Conservation (phyloP, 2,888 invertebrate species). For the Drosophila diplacantha region DNA sequence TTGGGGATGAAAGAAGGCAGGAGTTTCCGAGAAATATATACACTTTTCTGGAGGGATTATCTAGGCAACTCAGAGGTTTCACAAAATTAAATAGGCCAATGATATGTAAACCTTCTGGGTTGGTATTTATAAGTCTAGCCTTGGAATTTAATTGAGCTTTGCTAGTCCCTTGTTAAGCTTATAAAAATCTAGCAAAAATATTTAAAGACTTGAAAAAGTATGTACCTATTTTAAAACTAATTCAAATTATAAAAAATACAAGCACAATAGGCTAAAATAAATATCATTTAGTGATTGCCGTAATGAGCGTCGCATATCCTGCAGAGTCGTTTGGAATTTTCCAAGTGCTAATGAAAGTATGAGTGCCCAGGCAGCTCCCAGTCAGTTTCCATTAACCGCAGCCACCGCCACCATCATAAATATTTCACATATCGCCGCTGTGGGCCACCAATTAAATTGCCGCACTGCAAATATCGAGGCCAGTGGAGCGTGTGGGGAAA, state of each 20-base stretch:
- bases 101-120: not conserved
- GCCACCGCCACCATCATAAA: constrained; percentile 15
- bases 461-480: constrained; percentile 25
- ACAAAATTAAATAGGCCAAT: not conserved
- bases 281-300: not conserved
- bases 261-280: not conserved
- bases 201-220: not conserved
- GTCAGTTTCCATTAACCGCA: constrained; percentile 29
- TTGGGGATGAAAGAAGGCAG: constrained; percentile 3
- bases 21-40: constrained; percentile 3
- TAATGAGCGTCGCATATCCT: constrained; percentile 1
- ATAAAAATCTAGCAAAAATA: too few species aligned
- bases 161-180: too few species aligned
- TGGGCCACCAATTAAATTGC: constrained; percentile 30
- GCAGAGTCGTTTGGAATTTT: not conserved
- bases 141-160: not conserved
- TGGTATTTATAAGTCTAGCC: not conserved
- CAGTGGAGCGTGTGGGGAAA: constrained; percentile 14
- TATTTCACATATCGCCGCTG: constrained; percentile 30
- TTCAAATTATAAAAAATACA: not conserved
- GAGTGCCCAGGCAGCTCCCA: constrained; percentile 3
- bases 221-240: not conserved
- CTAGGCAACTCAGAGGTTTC: not conserved
- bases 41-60: not conserved
- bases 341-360: constrained; percentile 16